Evolutionary conservation across 2,797 vertebrate genomes (phyloP).

Genomic region (Bucorvus abyssinicus): DNA sequence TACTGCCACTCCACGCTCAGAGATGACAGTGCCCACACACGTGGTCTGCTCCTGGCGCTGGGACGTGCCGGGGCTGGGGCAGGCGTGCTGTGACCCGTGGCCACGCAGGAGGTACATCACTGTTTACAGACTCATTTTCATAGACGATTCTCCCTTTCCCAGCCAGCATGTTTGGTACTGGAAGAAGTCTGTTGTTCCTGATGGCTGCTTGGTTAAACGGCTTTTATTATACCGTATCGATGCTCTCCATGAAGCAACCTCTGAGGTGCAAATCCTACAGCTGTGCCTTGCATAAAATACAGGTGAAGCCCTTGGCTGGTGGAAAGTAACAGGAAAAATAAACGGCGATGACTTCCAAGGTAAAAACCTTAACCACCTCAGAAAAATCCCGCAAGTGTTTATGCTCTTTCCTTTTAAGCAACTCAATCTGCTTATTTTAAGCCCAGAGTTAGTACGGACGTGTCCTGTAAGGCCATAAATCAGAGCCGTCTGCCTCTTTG

Average conservation of each 20-base stretch:
- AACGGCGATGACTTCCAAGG: background rate
- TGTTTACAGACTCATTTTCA: background rate
- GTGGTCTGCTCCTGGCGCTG: background rate
- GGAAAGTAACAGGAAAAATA: background rate
- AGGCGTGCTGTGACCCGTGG: background rate
- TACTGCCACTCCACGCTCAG: no score
- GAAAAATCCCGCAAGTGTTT: background rate
- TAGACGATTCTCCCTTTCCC: background rate
- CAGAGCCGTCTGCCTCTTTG: background rate
- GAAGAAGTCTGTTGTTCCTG: background rate
- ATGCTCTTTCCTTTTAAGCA: background rate
- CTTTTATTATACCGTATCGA: background rate
- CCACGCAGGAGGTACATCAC: background rate
- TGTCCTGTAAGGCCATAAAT: background rate
- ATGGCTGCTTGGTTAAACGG: background rate
- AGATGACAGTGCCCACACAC: fast-evolving
- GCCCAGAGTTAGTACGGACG: background rate
- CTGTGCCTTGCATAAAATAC: background rate
- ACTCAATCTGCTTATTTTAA: background rate
- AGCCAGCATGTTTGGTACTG: background rate
- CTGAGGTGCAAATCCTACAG: background rate
- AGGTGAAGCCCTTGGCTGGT: background rate
- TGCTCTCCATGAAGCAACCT: background rate
- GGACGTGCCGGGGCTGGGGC: background rate
- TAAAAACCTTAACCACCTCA: background rate